Evolutionary conservation across 2,113 vertebrate genomes (phyloP).

Genomic region (Meleagris gallopavo): DNA sequence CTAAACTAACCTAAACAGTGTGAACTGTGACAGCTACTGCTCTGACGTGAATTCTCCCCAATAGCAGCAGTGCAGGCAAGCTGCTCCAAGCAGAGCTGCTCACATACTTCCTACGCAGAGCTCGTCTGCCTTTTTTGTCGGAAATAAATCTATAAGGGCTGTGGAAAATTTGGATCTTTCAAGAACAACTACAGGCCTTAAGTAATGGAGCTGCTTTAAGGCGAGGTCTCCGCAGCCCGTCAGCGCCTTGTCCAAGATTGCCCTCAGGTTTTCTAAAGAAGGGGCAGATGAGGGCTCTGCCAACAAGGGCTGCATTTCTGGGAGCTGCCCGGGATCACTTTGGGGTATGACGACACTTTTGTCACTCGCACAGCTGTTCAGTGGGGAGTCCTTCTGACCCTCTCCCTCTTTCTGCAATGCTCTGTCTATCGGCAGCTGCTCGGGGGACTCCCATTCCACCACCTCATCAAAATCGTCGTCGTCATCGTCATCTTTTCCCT

Average conservation of each 20-base stretch:
- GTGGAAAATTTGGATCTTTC: slow-evolving; percentile 91
- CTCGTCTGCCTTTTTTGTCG: slow-evolving; percentile 88
- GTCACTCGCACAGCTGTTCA: slow-evolving; percentile 79
- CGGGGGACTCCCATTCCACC: slow-evolving; percentile 75
- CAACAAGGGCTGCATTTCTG: slow-evolving; percentile 83
- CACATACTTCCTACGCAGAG: slow-evolving; percentile 90
- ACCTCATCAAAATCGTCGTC: slow-evolving; percentile 73
- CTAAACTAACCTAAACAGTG: slow-evolving; percentile 79
- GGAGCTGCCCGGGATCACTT: slow-evolving; percentile 73
- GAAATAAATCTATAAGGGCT: slow-evolving; percentile 87
- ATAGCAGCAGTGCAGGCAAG: slow-evolving; percentile 76
- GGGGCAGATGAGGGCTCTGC: slow-evolving; percentile 84
- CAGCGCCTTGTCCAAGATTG: slow-evolving; percentile 94
- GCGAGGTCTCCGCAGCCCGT: slow-evolving; percentile 96
- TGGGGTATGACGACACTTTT: slow-evolving; percentile 80
- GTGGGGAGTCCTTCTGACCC: slow-evolving; percentile 24
- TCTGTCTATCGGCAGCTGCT: slow-evolving; percentile 67
- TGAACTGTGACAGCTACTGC: slow-evolving; percentile 75
- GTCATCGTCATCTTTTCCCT: slow-evolving; percentile 81
- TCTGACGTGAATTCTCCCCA: slow-evolving; percentile 78
- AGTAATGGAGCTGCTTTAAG: slow-evolving; percentile 98
- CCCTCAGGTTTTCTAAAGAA: slow-evolving; percentile 89
- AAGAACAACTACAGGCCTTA: slow-evolving; percentile 95
- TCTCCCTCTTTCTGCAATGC: slow-evolving; percentile 59
- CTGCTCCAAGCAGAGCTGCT: slow-evolving; percentile 76